Conservation (phyloP, 2,113 vertebrate species). For the Prunella himalayana region DNA sequence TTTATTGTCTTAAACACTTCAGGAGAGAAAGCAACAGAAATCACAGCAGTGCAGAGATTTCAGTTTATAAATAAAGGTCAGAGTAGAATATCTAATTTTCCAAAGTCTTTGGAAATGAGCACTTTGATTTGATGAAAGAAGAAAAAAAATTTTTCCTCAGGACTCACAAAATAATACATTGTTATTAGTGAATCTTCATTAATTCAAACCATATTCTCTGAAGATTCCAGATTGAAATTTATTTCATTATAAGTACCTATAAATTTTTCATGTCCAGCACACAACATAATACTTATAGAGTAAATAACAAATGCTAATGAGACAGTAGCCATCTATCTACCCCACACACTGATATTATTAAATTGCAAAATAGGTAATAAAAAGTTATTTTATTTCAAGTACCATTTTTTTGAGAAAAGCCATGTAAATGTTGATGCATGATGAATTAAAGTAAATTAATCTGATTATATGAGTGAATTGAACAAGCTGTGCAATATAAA, state of each 20-base stretch:
- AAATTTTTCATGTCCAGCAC: conserved; percentile 17
- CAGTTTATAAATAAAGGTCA: not conserved
- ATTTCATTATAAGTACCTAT: not conserved
- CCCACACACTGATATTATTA: not conserved
- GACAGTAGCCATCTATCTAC: not conserved
- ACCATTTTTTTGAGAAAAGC: conserved; percentile 53
- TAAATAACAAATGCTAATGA: conserved; percentile 15
- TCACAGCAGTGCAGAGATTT: not conserved
- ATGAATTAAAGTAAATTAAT: conserved; percentile 80
- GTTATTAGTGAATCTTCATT: not conserved
- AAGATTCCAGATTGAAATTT: not conserved
- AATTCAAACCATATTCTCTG: not conserved
- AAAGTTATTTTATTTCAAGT: conserved; percentile 71
- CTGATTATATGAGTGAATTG: conserved; percentile 76
- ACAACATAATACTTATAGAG: not conserved
- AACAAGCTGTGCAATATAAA: conserved; percentile 85
- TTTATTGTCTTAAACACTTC: not conserved
- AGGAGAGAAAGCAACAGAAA: not conserved
- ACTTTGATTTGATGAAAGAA: not conserved
- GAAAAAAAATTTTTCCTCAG: not conserved
- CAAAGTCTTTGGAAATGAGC: not conserved
- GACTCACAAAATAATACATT: not conserved
- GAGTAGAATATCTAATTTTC: not conserved
- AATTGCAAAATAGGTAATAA: conserved; percentile 30
- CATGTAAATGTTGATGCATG: conserved; percentile 67